These are phyloP conservation scores for Palaemon carinicauda DNA, from an alignment of 1,140 invertebrate genomes.

Conservation along the genomic window DNA sequence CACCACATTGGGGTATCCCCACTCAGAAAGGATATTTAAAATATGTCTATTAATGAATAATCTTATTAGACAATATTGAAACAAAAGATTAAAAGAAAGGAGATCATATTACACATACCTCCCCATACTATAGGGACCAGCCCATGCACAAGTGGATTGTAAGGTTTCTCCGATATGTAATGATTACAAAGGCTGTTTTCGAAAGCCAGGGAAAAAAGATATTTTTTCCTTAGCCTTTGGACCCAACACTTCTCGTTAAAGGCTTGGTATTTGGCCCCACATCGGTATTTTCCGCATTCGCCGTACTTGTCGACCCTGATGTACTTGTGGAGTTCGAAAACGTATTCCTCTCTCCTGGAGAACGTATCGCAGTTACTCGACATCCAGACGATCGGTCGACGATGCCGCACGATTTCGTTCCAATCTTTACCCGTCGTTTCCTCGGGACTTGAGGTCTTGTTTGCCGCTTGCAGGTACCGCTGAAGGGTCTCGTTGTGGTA, in stretches of 20 bases:
- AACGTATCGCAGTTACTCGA: conserved; percentile 67
- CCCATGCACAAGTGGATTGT: not conserved
- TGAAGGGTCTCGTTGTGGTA: not conserved
- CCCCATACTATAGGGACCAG: not conserved
- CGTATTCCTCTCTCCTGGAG: conserved; percentile 65
- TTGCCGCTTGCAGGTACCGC: not conserved
- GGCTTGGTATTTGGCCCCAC: no score
- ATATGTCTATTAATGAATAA: no score
- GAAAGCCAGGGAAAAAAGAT: not conserved
- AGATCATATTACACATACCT: not conserved
- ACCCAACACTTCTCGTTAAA: no score
- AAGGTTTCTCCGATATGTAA: not conserved
- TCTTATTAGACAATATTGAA: no score
- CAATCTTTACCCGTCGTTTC: not conserved
- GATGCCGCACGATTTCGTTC: not conserved
- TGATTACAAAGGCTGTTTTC: not conserved
- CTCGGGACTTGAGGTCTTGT: not conserved
- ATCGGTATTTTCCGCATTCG: no score
- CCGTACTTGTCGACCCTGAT: conserved; percentile 71
- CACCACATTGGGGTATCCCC: no score
- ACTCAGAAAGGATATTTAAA: no score
- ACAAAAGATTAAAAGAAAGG: not conserved
- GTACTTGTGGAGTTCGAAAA: conserved; percentile 65
- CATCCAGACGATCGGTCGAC: conserved; percentile 66
- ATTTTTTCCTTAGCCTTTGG: not conserved